Percentiles rank a stretch among this genome's conserved stretches.
phyloP scores from a whole-genome alignment of 2,888 invertebrate species.

The Parnassius mnemosyne region DNA sequence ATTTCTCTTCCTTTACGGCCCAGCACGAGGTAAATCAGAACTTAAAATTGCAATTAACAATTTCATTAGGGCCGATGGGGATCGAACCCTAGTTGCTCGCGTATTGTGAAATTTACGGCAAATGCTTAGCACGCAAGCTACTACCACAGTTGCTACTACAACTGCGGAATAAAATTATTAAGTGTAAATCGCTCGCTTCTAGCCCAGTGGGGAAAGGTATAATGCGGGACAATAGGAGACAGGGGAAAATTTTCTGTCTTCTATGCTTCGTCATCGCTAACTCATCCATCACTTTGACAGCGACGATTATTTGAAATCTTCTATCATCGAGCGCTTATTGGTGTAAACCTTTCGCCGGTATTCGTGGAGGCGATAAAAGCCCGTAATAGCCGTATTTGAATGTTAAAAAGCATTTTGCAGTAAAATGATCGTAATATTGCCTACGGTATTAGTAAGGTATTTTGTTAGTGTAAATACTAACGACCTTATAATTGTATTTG shows the following conservation, averaged over 20 bases:
- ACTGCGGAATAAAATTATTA: too few species aligned
- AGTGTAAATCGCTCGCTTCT: slow-evolving; percentile 28
- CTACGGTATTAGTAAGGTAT: not conserved
- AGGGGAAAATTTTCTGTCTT: slow-evolving; percentile 40
- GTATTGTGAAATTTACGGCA: too few species aligned
- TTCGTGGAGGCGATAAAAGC: slow-evolving; percentile 45
- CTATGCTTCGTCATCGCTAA: slow-evolving; percentile 59
- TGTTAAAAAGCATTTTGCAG: slow-evolving; percentile 29
- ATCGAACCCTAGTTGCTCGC: too few species aligned
- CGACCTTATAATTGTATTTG: too few species aligned
- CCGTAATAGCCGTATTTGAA: slow-evolving; percentile 42
- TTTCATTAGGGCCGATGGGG: too few species aligned
- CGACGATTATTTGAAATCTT: slow-evolving; percentile 55
- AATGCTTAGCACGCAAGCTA: too few species aligned
- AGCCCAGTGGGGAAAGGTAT: slow-evolving; percentile 36
- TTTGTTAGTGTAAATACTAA: too few species aligned
- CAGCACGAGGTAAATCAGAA: too few species aligned
- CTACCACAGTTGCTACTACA: too few species aligned
- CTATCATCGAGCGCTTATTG: slow-evolving; percentile 46
- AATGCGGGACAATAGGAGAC: slow-evolving; percentile 32
- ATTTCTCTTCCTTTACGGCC: too few species aligned
- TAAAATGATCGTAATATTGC: not conserved
- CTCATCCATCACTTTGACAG: slow-evolving; percentile 71
- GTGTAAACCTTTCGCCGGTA: slow-evolving; percentile 51
- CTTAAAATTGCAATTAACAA: too few species aligned